Evolutionary conservation across 1,140 invertebrate species (phyloP), one percentile per base, ranked within the genome.

Genomic region (Pygmarrhopalites habei): DNA sequence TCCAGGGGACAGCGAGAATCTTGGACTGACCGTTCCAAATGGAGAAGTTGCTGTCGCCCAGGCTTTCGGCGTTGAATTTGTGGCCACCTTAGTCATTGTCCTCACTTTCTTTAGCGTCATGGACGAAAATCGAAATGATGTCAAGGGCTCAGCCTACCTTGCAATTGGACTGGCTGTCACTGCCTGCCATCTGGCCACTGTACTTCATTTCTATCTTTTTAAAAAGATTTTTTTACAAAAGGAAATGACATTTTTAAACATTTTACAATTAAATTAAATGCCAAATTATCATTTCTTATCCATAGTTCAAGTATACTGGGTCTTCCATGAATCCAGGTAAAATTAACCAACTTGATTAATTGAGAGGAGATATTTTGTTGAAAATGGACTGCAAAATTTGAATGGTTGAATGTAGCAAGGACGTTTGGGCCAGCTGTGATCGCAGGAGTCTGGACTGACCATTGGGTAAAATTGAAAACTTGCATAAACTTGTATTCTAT

Each of bases 281-380:
- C 46, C 29, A 44, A 29, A 10, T 15, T 58, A 60, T n/a, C n/a
- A n/a, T n/a, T n/a, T n/a, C n/a, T n/a, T n/a, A n/a, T n/a, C n/a
- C n/a, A n/a, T n/a, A 85, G 84, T 76, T 84, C 59, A 82, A 84
- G 65, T 88, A 86, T 75, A 93, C 90, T 2, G 89, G 90, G 44
- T 82, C 89, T 21, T 86, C 88, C 66, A 92, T 95, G 89, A 95
- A 95, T 78, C 89, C 90, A 0, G n/a, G n/a, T n/a, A n/a, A n/a
- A n/a, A n/a, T n/a, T n/a, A n/a, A n/a, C n/a, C n/a, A n/a, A n/a
- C n/a, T n/a, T n/a, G n/a, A n/a, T n/a, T n/a, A n/a, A n/a, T n/a
- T n/a, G n/a, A n/a, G n/a, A n/a, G n/a, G n/a, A n/a, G n/a, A n/a
- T n/a, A n/a, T n/a, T n/a, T n/a, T n/a, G n/a, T n/a, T n/a, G n/a